Evolutionary conservation across 1,140 invertebrate genomes (phyloP).

Genomic region (Drosophila rhopaloa): DNA sequence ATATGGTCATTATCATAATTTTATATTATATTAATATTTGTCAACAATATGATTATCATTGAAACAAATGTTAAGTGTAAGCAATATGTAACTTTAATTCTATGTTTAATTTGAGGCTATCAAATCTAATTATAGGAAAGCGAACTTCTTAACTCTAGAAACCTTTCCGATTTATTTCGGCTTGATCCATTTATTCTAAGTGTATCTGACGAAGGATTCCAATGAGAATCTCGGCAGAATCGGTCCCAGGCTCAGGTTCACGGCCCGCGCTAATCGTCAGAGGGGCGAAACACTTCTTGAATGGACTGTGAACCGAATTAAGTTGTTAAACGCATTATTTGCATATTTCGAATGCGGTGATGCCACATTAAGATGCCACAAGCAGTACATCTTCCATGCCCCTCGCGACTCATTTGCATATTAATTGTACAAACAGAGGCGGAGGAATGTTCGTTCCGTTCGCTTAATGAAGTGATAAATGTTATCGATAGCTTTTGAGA

Average conservation of each 20-base stretch:
- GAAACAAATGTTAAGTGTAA: too few species aligned
- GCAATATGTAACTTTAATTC: too few species aligned
- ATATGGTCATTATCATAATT: too few species aligned
- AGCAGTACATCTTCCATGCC: slow-evolving; percentile 19
- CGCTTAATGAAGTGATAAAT: slow-evolving; percentile 79
- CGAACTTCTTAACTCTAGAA: too few species aligned
- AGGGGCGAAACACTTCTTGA: slow-evolving; percentile 34
- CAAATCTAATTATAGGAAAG: too few species aligned
- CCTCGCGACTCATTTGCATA: slow-evolving; percentile 72
- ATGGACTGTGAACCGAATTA: slow-evolving; percentile 64
- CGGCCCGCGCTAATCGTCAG: slow-evolving; percentile 75
- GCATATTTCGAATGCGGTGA: slow-evolving; percentile 73
- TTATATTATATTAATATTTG: too few species aligned
- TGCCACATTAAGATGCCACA: slow-evolving; percentile 72
- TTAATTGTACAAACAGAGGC: slow-evolving; percentile 80
- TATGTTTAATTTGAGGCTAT: too few species aligned
- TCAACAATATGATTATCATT: too few species aligned
- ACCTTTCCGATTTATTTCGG: too few species aligned
- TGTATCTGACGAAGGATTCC: slow-evolving; percentile 5
- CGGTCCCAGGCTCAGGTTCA: slow-evolving; percentile 55
- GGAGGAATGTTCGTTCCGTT: slow-evolving; percentile 30
- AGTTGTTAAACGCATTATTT: slow-evolving; percentile 84
- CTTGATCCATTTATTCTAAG: not conserved
- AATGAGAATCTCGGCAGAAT: slow-evolving; percentile 25
- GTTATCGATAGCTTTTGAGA: slow-evolving; percentile 49